Evolutionary conservation across 2,113 vertebrate genomes (phyloP), one percentile per base, ranked within the genome.

Genomic region (Lagopus leucura): DNA sequence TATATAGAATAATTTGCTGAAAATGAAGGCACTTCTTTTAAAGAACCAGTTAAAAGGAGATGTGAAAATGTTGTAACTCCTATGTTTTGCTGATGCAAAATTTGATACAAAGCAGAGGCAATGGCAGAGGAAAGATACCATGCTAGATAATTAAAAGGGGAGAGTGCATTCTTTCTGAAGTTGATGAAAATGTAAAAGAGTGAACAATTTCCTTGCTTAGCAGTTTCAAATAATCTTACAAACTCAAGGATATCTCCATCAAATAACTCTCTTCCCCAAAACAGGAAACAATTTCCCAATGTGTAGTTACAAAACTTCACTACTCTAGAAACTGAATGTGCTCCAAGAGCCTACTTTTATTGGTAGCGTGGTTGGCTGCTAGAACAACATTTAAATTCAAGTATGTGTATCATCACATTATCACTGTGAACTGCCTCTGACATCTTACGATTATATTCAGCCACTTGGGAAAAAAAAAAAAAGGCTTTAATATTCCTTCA

Each of bases 321-420:
- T 88, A 10, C 85, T 88, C 55, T 50, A 25, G 69, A 79, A 94
- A 71, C 19, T 21, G 70, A 84, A 61, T 21, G 5, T 75, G 20
- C 10, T 84, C 45, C 90, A 75, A 86, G 42, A 81, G 25, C 19
- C 45, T 64, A 7, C 28, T 47, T 90, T 40, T 80, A 65, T 54
- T 82, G 47, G 13, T 28, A 92, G 15, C 27, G 17, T 75, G 40
- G 43, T 32, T 89, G 65, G 21, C 67, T 81, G 64, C 72, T 78
- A 60, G n/a, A 83, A 67, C 54, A 90, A 63, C 32, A 45, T 86
- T 92, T 86, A 64, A 83, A 88, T 83, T 92, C 64, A 93, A 61
- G 22, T n/a, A 38, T 83, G 43, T 12, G 16, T 65, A 40, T 36
- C 65, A 55, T 63, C 48, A 67, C 34, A 82, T 90, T 60, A 82